Evolutionary conservation across 2,888 invertebrate species (phyloP).

Genomic region (Creontiades dilutus): DNA sequence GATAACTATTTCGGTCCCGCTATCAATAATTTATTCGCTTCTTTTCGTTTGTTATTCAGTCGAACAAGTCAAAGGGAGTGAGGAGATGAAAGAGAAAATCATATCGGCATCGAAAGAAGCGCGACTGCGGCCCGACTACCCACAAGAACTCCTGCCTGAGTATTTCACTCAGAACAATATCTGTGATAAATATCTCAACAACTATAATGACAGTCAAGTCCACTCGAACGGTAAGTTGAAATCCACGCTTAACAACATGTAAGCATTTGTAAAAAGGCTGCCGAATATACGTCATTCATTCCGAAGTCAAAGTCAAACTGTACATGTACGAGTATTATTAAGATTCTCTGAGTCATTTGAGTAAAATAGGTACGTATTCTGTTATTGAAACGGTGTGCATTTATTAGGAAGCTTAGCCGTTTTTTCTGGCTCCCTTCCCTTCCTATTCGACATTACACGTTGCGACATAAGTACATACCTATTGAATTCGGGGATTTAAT

Average conservation of each 20-base stretch:
- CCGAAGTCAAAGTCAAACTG: too few species aligned
- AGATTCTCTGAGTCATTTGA: too few species aligned
- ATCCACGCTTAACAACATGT: constrained; percentile 9
- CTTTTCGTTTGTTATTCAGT: constrained; percentile 79
- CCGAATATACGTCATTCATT: background rate
- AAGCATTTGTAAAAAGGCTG: background rate
- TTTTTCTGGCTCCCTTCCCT: too few species aligned
- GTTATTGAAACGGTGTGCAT: too few species aligned
- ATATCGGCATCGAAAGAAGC: constrained; percentile 84
- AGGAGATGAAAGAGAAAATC: constrained; percentile 84
- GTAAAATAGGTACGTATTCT: too few species aligned
- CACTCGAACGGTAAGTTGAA: constrained; percentile 76
- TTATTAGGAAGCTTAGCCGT: too few species aligned
- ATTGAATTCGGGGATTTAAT: too few species aligned
- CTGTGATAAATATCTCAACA: constrained; percentile 78
- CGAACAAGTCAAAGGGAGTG: constrained; percentile 87
- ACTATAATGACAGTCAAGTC: constrained; percentile 77
- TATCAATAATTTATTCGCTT: too few species aligned
- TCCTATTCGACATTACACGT: too few species aligned
- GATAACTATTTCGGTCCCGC: too few species aligned
- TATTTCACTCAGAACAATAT: constrained; percentile 76
- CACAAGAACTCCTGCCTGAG: constrained; percentile 80
- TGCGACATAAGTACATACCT: too few species aligned
- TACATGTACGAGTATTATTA: too few species aligned
- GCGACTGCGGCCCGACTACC: constrained; percentile 82